A percentile compares a stretch with the other conserved stretches of the same genome.
These are phyloP conservation scores for Ceramica pisi DNA, from an alignment of 2,888 invertebrate species.

Conservation along the genomic window DNA sequence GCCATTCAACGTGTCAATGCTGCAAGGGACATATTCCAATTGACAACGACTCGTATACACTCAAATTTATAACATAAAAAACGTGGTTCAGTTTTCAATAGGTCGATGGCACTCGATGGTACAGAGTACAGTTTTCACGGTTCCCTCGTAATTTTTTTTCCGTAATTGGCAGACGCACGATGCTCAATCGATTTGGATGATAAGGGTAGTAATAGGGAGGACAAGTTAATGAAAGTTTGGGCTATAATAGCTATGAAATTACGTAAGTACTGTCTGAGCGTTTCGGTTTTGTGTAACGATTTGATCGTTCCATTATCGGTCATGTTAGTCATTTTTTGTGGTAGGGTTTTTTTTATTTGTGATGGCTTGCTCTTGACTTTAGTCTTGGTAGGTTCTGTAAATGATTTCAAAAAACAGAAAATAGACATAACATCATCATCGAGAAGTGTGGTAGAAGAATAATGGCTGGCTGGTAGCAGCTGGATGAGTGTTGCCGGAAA, in stretches of 20 bases:
- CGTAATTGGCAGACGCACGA: slow-evolving; percentile 1
- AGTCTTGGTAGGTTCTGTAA: background rate
- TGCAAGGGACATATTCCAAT: background rate
- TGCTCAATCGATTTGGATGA: slow-evolving; percentile 35
- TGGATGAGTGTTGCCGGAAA: no score
- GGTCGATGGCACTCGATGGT: slow-evolving; percentile 1
- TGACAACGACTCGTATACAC: background rate
- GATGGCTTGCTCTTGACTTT: no score
- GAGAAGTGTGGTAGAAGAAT: no score
- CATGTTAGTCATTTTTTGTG: background rate
- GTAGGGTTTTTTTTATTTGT: no score
- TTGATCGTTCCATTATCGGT: slow-evolving; percentile 7
- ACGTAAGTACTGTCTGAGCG: slow-evolving; percentile 19
- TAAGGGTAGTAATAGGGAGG: background rate
- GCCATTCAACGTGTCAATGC: background rate
- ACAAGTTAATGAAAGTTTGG: slow-evolving; percentile 17
- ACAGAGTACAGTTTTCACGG: slow-evolving; percentile 14
- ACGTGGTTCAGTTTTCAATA: slow-evolving; percentile 9
- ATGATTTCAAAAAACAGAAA: background rate
- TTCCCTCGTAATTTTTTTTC: slow-evolving; percentile 23
- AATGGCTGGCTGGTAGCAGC: no score
- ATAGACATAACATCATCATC: background rate
- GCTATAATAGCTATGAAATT: slow-evolving; percentile 21
- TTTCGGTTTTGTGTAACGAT: slow-evolving; percentile 15
- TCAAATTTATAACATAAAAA: background rate